phyloP scores from a whole-genome alignment of 2,888 invertebrate species.

The Cosmorhoe ocellata region DNA sequence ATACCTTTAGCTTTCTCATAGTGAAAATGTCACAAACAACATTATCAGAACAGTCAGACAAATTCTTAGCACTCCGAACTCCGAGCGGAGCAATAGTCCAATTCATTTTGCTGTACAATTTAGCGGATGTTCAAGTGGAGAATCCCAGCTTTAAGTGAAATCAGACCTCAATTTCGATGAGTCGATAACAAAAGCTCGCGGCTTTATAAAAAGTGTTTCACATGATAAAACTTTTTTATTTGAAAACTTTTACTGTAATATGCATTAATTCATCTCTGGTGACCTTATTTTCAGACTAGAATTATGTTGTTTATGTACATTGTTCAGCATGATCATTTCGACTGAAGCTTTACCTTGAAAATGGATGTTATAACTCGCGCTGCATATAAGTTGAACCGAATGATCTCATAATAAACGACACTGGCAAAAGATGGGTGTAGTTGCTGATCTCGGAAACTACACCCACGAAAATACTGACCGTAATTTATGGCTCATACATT shows the following conservation, averaged over 20 bases:
- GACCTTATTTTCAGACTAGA: no score
- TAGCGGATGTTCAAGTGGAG: conserved; percentile 21
- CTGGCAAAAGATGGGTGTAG: conserved; percentile 14
- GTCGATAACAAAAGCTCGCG: not conserved
- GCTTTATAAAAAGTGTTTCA: not conserved
- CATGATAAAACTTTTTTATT: no score
- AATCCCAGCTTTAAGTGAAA: conserved; percentile 19
- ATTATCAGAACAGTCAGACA: conserved; percentile 3
- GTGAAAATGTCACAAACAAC: conserved; percentile 7
- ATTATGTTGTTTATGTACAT: no score
- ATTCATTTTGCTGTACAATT: conserved; percentile 20
- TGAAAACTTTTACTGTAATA: no score
- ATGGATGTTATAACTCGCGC: not conserved
- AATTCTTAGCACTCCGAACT: not conserved
- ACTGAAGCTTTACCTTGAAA: not conserved
- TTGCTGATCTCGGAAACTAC: conserved; percentile 10
- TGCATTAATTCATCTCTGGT: no score
- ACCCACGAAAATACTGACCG: conserved; percentile 9
- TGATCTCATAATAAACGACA: conserved; percentile 19
- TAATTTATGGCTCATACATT: conserved; percentile 11
- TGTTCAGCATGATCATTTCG: not conserved
- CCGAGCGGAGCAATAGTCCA: no score
- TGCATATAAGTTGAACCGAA: conserved; percentile 15
- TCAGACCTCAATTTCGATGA: conserved; percentile 8
- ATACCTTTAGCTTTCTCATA: conserved; percentile 18